Percentiles rank a stretch among this genome's conserved stretches.
These are phyloP conservation scores for Ceratina japonica DNA, from an alignment of 1,140 invertebrate genomes.

Conservation along the genomic window DNA sequence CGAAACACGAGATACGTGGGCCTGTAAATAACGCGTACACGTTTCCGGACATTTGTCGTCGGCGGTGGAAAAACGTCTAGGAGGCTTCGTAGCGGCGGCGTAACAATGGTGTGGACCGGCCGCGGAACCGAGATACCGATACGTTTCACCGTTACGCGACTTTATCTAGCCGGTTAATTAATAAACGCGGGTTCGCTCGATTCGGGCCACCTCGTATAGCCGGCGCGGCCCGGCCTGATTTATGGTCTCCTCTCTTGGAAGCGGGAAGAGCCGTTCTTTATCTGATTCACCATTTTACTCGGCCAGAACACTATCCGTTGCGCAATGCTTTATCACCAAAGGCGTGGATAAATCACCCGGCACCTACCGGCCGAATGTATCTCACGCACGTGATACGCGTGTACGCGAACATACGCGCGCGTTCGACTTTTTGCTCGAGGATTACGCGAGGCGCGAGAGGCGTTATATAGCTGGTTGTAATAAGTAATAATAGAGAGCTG, in stretches of 20 bases:
- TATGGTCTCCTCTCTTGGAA: slow-evolving; percentile 52
- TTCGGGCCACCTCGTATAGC: slow-evolving; percentile 41
- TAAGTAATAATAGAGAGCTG: not conserved
- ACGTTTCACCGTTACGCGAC: slow-evolving; percentile 51
- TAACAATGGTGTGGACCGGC: slow-evolving; percentile 36
- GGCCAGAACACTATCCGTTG: slow-evolving; percentile 63
- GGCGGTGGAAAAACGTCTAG: slow-evolving; percentile 25
- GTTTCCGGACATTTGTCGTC: slow-evolving; percentile 36
- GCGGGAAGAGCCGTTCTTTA: slow-evolving; percentile 56
- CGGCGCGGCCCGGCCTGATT: slow-evolving; percentile 55
- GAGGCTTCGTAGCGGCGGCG: not conserved
- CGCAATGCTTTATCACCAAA: slow-evolving; percentile 69
- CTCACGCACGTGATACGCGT: slow-evolving; percentile 36
- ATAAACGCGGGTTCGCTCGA: slow-evolving; percentile 50
- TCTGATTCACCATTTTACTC: slow-evolving; percentile 64
- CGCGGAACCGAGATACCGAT: slow-evolving; percentile 32
- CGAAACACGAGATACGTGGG: slow-evolving; percentile 19
- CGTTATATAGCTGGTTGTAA: not conserved
- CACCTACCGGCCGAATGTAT: slow-evolving; percentile 32
- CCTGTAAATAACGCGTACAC: slow-evolving; percentile 27
- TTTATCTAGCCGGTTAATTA: slow-evolving; percentile 60
- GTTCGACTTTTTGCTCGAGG: slow-evolving; percentile 13
- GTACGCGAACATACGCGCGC: not conserved
- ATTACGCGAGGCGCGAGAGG: not conserved
- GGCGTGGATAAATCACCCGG: slow-evolving; percentile 63